These are phyloP conservation scores for Petrocephalus sullivani DNA, from an alignment of 2,797 vertebrate genomes.

Conservation along the genomic window DNA sequence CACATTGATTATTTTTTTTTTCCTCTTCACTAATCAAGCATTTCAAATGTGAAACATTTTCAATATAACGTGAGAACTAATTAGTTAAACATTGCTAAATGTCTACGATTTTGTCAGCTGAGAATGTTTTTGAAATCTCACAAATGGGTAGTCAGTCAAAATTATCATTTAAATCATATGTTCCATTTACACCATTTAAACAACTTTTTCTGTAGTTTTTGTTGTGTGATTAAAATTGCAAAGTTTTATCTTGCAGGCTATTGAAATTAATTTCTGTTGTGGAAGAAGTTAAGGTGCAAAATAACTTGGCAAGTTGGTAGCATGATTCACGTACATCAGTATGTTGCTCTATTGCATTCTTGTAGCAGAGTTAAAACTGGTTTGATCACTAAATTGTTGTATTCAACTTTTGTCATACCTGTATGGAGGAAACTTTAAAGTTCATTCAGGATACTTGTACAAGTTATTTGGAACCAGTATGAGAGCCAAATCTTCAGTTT, in stretches of 20 bases:
- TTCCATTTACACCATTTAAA: not conserved
- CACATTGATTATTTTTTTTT: not conserved
- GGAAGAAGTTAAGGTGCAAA: not conserved
- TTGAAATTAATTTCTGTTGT: not conserved
- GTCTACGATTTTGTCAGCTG: not conserved
- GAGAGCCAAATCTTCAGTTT: not conserved
- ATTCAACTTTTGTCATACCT: not conserved
- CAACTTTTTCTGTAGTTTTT: not conserved
- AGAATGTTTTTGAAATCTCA: not conserved
- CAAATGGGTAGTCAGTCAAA: not conserved
- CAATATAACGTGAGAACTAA: not conserved
- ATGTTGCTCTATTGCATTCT: conserved; percentile 7
- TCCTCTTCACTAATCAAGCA: not conserved
- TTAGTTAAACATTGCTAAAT: not conserved
- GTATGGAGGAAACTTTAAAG: not conserved
- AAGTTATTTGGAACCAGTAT: not conserved
- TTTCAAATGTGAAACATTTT: not conserved
- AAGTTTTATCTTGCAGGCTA: not conserved
- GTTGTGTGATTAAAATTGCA: not conserved
- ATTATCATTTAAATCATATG: not conserved
- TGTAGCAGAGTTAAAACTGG: not conserved
- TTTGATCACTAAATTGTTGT: not conserved
- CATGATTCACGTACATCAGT: not conserved
- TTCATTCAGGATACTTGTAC: not conserved
- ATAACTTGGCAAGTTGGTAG: not conserved